Evolutionary conservation across 2,113 vertebrate species (phyloP).

Genomic region (Bubo blakistoni): DNA sequence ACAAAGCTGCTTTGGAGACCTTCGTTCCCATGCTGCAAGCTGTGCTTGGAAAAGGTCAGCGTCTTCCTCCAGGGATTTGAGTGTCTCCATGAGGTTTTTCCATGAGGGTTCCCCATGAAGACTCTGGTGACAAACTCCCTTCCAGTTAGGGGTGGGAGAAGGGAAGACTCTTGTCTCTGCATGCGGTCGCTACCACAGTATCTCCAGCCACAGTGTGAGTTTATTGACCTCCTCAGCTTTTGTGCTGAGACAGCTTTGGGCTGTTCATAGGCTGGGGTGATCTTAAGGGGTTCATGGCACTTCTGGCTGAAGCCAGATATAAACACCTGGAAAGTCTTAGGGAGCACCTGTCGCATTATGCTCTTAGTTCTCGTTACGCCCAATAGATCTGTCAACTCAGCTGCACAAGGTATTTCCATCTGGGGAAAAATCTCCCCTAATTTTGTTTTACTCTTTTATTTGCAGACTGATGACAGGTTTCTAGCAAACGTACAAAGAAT

Average conservation of each 20-base stretch:
- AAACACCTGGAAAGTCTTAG: not conserved
- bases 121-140: not conserved
- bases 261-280: not conserved
- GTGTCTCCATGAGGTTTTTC: not conserved
- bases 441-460: not conserved
- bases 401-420: not conserved
- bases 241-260: not conserved
- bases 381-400: not conserved
- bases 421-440: not conserved
- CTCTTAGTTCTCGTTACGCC: not conserved
- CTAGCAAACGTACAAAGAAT: conserved; percentile 10
- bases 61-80: not conserved
- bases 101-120: no score
- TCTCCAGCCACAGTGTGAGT: not conserved
- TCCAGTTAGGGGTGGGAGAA: not conserved
- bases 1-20: not conserved
- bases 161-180: not conserved
- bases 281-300: not conserved
- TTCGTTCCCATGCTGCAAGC: not conserved
- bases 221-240: not conserved
- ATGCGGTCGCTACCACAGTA: accelerated
- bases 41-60: not conserved
- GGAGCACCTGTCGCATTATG: not conserved
- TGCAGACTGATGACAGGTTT: conserved; percentile 1
- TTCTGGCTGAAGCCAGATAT: not conserved